Conservation (phyloP, 2,797 vertebrate species). For the Pangasius macronema region DNA sequence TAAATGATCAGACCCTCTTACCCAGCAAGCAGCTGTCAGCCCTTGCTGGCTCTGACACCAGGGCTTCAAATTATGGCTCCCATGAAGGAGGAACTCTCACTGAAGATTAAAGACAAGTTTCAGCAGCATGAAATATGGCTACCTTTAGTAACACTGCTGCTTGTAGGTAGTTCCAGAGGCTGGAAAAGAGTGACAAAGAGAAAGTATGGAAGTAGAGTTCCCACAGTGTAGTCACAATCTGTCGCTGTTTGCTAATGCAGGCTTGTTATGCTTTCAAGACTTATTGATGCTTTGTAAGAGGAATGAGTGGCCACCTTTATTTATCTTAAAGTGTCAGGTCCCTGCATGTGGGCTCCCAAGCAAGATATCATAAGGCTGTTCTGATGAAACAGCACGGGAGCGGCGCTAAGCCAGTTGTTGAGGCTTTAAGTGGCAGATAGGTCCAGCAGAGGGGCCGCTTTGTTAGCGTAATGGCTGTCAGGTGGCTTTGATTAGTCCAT, state of each 20-base stretch:
- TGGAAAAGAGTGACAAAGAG: slow-evolving; percentile 22
- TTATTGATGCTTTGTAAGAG: neutral
- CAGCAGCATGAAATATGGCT: slow-evolving; percentile 50
- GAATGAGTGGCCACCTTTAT: neutral
- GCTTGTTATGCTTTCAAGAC: slow-evolving; percentile 26
- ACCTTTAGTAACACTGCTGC: slow-evolving; percentile 32
- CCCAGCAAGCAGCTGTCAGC: slow-evolving; percentile 44
- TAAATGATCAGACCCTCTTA: slow-evolving; percentile 51
- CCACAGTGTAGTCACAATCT: slow-evolving; percentile 8
- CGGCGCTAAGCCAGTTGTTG: neutral
- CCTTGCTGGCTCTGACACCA: slow-evolving; percentile 48
- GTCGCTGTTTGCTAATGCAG: slow-evolving; percentile 17
- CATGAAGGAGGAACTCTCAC: slow-evolving; percentile 51
- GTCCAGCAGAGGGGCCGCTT: slow-evolving; percentile 23
- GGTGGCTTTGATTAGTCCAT: slow-evolving; percentile 33
- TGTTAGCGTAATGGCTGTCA: slow-evolving; percentile 38
- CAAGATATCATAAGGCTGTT: neutral
- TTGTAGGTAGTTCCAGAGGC: slow-evolving; percentile 14
- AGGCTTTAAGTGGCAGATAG: slow-evolving; percentile 7
- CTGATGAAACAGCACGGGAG: neutral
- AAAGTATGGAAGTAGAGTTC: neutral
- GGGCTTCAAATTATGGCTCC: slow-evolving; percentile 58
- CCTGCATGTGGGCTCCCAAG: neutral
- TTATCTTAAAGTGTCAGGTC: slow-evolving; percentile 12
- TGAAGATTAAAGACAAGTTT: slow-evolving; percentile 57